Evolutionary conservation across 2,113 vertebrate genomes (phyloP).

Genomic region (Puffinus mauretanicus): DNA sequence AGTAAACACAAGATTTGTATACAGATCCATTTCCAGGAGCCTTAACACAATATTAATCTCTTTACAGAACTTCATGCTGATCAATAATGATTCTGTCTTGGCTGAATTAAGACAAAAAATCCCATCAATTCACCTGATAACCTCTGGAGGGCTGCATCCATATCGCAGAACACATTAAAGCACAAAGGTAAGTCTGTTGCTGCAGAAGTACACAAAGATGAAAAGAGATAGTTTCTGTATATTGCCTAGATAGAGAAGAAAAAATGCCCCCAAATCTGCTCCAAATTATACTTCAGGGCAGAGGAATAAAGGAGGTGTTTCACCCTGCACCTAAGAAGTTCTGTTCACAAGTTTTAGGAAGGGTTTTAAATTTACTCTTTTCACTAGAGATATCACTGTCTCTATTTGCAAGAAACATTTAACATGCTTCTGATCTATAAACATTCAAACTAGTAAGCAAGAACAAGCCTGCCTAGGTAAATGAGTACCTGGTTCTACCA

Average conservation of each 20-base stretch:
- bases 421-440: not conserved
- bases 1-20: not conserved
- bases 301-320: not conserved
- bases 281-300: not conserved
- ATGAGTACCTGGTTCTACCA: not conserved
- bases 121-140: not conserved
- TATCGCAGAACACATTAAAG: not conserved
- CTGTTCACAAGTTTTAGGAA: not conserved
- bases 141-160: not conserved
- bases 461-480: not conserved
- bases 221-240: not conserved
- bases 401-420: not conserved
- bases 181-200: not conserved
- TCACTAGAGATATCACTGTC: not conserved
- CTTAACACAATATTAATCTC: not conserved
- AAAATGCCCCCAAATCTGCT: not conserved
- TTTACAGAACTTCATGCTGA: not conserved
- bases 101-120: not conserved
- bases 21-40: not conserved
- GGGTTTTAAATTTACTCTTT: not conserved
- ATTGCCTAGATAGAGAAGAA: not conserved
- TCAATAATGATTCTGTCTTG: not conserved
- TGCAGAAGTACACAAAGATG: not conserved
- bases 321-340: not conserved
- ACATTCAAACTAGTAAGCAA: not conserved